Conservation (phyloP, 1,140 invertebrate genomes). For the Drosophila seguyi region DNA sequence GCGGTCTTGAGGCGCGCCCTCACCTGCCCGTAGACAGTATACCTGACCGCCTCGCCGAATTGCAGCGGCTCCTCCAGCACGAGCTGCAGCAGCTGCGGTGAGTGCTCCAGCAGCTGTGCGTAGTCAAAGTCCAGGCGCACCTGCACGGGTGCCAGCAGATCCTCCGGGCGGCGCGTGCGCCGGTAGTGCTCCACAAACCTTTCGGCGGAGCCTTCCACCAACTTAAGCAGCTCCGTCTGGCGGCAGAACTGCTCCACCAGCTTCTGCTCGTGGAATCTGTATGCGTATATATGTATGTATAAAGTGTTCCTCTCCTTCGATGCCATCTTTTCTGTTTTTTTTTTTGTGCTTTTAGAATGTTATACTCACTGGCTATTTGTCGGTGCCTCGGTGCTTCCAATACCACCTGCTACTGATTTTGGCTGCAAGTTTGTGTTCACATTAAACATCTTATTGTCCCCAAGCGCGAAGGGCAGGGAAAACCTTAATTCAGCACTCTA, state of each 20-base stretch:
- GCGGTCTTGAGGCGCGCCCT: constrained; percentile 44
- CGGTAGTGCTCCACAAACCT: constrained; percentile 51
- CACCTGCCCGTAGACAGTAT: constrained; percentile 61
- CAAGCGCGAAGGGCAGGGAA: no score
- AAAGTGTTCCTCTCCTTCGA: not conserved
- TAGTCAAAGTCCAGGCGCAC: constrained; percentile 66
- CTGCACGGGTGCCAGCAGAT: constrained; percentile 61
- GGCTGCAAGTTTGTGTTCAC: no score
- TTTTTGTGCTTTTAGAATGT: not conserved
- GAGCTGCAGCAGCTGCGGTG: constrained; percentile 49
- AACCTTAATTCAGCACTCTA: no score
- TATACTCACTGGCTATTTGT: no score
- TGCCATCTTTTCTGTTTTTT: not conserved
- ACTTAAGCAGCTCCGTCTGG: constrained; percentile 57
- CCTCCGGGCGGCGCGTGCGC: constrained; percentile 50
- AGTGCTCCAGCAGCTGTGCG: constrained; percentile 38
- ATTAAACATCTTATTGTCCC: no score
- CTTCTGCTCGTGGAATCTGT: constrained; percentile 5
- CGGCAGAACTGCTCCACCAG: constrained; percentile 62
- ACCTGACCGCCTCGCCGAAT: constrained; percentile 68
- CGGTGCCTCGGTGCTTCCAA: no score
- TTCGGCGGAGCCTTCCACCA: constrained; percentile 53
- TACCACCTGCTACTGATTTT: no score
- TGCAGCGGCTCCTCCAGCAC: constrained; percentile 69
- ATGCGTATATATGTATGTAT: not conserved